Percentiles rank a stretch among this genome's conserved stretches.
phyloP scores from a whole-genome alignment of 2,797 vertebrate species.

The Babyrousa celebensis region DNA sequence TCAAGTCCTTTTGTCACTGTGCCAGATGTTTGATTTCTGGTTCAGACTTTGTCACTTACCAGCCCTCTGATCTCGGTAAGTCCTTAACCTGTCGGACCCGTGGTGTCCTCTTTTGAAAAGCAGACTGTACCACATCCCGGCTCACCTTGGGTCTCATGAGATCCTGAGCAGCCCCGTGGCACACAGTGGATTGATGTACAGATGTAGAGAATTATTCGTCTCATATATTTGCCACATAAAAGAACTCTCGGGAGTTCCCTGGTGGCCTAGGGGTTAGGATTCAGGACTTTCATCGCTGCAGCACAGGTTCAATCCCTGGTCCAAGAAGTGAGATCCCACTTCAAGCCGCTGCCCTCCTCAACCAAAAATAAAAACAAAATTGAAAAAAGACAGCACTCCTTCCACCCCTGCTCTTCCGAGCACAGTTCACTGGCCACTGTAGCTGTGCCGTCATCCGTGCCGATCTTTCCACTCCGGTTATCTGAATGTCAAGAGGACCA shows the following conservation, averaged over 20 bases:
- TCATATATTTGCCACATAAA: neutral
- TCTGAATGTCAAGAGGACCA: neutral
- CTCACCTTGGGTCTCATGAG: neutral
- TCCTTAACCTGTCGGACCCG: neutral
- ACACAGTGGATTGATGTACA: accelerated
- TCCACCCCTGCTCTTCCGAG: neutral
- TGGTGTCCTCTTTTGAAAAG: neutral
- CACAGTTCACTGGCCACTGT: accelerated
- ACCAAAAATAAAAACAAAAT: too few species aligned
- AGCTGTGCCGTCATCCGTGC: too few species aligned
- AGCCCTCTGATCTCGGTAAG: neutral
- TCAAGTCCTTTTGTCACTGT: neutral
- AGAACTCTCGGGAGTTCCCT: too few species aligned
- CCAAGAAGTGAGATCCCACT: too few species aligned
- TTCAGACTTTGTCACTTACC: neutral
- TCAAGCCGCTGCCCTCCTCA: too few species aligned
- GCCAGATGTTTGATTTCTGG: neutral
- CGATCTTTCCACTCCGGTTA: accelerated
- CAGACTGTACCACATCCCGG: neutral
- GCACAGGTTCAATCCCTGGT: too few species aligned
- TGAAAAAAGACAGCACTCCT: neutral
- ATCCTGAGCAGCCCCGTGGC: accelerated
- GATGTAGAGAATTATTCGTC: neutral
- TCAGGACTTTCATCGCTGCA: too few species aligned
- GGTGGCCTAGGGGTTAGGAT: too few species aligned